Conservation (phyloP, 2,888 invertebrate genomes). For the Epinotia brunnichana region DNA sequence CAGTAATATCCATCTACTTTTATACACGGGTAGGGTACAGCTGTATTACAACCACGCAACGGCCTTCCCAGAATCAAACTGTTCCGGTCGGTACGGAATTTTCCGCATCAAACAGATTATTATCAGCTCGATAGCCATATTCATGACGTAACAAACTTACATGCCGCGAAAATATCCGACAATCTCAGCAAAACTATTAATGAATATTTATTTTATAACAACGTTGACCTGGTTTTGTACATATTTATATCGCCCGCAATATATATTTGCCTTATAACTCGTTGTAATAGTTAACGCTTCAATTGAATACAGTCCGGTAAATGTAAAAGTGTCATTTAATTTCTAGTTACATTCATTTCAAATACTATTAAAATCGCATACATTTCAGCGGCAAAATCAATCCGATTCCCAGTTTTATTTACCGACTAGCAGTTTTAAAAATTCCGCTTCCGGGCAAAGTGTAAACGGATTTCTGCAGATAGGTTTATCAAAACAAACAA, state of each 20-base stretch:
- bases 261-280: conserved; percentile 19
- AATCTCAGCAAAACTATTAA: conserved; percentile 39
- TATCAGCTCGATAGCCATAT: conserved; percentile 42
- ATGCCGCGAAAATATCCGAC: conserved; percentile 35
- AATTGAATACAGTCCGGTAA: not conserved
- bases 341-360: not conserved
- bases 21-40: not conserved
- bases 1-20: not conserved
- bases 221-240: conserved; percentile 16
- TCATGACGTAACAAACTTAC: conserved; percentile 38
- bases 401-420: conserved; percentile 6
- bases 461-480: conserved; percentile 32
- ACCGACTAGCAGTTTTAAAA: conserved; percentile 14
- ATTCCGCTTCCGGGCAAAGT: conserved; percentile 16
- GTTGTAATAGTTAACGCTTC: not conserved
- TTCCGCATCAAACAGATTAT: conserved; percentile 44
- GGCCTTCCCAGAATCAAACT: conserved; percentile 36
- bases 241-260: conserved; percentile 8
- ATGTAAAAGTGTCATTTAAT: not conserved
- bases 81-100: conserved; percentile 38
- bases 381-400: not conserved
- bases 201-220: conserved; percentile 43
- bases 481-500: conserved; percentile 57
- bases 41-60: conserved; percentile 13
- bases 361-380: not conserved